phyloP scores from a whole-genome alignment of 2,797 vertebrate genomes.

The Pseudocheirus occidentalis region DNA sequence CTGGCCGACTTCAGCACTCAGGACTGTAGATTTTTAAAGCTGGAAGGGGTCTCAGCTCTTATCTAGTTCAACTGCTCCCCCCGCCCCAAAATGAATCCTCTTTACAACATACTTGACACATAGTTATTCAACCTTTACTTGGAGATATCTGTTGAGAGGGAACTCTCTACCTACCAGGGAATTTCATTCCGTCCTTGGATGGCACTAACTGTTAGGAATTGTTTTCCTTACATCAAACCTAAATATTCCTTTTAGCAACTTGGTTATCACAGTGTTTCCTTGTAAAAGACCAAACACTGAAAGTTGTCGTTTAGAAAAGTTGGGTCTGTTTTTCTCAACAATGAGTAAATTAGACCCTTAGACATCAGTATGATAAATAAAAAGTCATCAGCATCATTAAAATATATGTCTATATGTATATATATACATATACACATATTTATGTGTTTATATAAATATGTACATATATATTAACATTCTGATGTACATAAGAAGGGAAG shows the following conservation, averaged over 20 bases:
- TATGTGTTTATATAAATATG: background rate
- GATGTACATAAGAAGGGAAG: background rate
- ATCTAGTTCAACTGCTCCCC: background rate
- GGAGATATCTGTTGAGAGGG: background rate
- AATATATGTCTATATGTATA: background rate
- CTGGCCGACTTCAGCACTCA: background rate
- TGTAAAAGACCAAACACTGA: background rate
- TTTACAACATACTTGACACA: background rate
- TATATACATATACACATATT: too few relatives aligned
- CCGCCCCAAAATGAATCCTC: background rate
- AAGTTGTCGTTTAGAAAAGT: background rate
- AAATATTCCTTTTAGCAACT: background rate
- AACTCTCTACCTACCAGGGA: background rate
- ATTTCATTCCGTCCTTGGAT: background rate
- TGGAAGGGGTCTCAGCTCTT: background rate
- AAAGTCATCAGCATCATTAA: background rate
- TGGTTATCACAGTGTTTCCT: background rate
- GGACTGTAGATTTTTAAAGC: background rate
- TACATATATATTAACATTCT: background rate
- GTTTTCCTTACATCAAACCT: background rate
- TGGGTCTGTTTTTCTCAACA: background rate
- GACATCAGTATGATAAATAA: conserved; percentile 32
- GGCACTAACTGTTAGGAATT: background rate
- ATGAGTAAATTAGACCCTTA: background rate
- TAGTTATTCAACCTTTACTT: background rate